Percentiles rank a stretch among this genome's conserved stretches.
These are phyloP conservation scores for Anoncus sp. DNA, from an alignment of 2,888 invertebrate genomes.

Conservation along the genomic window DNA sequence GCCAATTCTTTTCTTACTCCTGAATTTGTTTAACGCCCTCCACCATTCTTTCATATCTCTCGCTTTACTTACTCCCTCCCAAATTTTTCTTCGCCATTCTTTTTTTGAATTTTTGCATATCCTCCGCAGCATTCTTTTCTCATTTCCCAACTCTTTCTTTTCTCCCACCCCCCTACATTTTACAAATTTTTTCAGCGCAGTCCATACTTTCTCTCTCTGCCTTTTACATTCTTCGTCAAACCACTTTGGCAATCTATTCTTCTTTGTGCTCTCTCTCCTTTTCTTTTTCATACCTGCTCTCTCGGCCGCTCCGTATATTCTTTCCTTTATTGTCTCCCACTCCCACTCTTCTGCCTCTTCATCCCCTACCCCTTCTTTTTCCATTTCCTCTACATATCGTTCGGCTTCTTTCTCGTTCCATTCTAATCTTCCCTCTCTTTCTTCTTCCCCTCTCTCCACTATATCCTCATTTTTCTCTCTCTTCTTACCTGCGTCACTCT, in stretches of 20 bases:
- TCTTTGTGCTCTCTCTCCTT: background rate
- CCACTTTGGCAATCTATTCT: constrained; percentile 2
- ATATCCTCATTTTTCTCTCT: background rate
- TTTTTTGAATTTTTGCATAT: no score
- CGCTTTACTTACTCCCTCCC: no score
- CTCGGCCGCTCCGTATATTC: background rate
- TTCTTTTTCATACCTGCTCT: background rate
- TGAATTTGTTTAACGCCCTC: no score
- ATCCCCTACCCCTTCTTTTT: background rate
- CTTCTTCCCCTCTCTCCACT: background rate
- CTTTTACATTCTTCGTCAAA: constrained; percentile 10
- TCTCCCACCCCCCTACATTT: background rate
- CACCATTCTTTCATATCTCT: no score
- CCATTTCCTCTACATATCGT: background rate
- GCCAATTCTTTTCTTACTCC: no score
- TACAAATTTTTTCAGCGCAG: background rate
- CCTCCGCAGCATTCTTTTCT: no score
- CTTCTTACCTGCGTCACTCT: background rate
- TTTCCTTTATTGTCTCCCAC: background rate
- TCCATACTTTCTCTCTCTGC: background rate
- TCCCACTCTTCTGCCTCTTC: background rate
- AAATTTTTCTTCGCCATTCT: no score
- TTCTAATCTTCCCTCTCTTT: background rate
- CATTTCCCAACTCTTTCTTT: background rate
- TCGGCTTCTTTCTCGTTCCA: background rate